A percentile compares a stretch with the other conserved stretches of the same genome.
Evolutionary conservation across 2,113 vertebrate species (phyloP).

Genomic region (Capra hircus): DNA sequence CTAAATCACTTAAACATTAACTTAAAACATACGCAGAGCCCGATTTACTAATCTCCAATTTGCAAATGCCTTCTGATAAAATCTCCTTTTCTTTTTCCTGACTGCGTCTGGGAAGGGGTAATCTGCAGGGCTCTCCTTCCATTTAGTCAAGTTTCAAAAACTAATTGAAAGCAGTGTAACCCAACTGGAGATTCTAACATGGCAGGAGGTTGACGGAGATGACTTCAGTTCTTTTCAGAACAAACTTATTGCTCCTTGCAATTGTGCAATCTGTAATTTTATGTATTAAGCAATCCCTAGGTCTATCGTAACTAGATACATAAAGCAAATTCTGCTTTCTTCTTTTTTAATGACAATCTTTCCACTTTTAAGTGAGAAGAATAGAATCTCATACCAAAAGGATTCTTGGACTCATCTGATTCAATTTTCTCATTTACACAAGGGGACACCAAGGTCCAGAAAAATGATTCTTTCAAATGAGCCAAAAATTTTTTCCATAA

Average conservation of each 20-base stretch:
- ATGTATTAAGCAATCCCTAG: neutral
- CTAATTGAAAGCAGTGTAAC: neutral
- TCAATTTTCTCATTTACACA: neutral
- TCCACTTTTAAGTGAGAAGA: neutral
- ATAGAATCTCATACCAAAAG: neutral
- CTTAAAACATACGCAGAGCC: neutral
- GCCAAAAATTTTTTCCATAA: neutral
- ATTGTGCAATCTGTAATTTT: neutral
- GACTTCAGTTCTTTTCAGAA: neutral
- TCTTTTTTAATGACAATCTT: neutral
- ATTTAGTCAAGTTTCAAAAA: neutral
- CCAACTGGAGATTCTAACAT: neutral
- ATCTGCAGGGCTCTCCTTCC: neutral
- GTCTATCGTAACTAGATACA: neutral
- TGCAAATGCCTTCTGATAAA: neutral
- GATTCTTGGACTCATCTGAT: neutral
- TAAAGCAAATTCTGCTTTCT: neutral
- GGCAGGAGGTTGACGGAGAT: neutral
- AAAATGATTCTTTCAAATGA: slow-evolving; percentile 1
- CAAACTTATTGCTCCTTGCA: neutral
- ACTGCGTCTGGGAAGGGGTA: neutral
- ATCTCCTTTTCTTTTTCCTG: neutral
- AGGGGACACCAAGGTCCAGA: neutral
- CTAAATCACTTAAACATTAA: neutral
- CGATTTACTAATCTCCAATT: neutral